phyloP scores from a whole-genome alignment of 2,113 vertebrate species.

The Struthidea cinerea region DNA sequence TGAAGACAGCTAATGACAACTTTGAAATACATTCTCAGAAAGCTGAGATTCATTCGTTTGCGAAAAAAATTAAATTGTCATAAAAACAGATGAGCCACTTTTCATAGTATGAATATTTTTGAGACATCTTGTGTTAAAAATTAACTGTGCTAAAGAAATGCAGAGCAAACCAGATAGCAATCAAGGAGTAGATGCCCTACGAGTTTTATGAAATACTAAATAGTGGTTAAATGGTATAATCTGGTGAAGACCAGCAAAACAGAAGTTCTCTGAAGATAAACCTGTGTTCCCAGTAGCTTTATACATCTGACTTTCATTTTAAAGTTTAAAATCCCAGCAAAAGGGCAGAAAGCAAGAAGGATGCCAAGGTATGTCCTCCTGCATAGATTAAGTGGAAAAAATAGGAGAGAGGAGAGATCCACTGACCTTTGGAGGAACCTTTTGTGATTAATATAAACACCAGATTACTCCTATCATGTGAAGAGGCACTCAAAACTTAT shows the following conservation, averaged over 20 bases:
- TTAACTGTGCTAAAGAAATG: neutral
- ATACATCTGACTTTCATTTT: neutral
- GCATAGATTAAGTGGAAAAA: neutral
- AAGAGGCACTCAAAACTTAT: neutral
- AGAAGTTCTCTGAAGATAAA: neutral
- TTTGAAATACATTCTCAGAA: neutral
- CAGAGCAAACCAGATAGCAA: neutral
- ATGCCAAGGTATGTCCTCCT: neutral
- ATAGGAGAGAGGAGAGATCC: neutral
- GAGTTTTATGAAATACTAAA: neutral
- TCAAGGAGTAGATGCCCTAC: neutral
- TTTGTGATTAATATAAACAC: neutral
- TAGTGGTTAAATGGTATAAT: neutral
- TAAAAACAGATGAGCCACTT: neutral
- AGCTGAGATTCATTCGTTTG: neutral
- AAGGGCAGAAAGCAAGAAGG: neutral
- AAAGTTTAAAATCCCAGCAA: neutral
- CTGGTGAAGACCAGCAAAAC: neutral
- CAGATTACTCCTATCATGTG: neutral
- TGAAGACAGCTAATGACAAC: neutral
- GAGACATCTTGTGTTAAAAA: neutral
- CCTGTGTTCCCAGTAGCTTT: neutral
- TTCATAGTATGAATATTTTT: neutral
- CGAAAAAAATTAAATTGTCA: neutral
- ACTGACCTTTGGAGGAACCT: neutral